These are phyloP conservation scores for Ctenopoma kingsleyae DNA, from an alignment of 2,797 vertebrate genomes.

Conservation along the genomic window DNA sequence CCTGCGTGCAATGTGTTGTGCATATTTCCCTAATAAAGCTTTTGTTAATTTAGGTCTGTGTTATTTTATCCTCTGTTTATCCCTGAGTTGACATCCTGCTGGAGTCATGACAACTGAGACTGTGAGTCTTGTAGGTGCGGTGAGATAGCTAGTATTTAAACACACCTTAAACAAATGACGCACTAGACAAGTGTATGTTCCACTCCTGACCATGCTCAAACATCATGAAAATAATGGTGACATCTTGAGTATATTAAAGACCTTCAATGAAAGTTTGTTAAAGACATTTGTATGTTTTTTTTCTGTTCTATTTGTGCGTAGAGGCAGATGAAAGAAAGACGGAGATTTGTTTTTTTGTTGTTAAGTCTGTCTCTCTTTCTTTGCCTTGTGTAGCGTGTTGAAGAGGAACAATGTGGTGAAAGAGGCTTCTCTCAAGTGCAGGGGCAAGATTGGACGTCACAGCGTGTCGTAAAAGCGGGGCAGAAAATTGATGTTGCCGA, in stretches of 20 bases:
- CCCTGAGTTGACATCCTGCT: slow-evolving; percentile 59
- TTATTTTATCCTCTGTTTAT: slow-evolving; percentile 43
- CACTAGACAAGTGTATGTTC: slow-evolving; percentile 21
- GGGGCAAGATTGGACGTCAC: slow-evolving; percentile 58
- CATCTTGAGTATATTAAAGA: neutral
- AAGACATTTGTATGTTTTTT: neutral
- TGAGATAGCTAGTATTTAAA: slow-evolving; percentile 73
- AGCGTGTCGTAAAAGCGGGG: slow-evolving; percentile 50
- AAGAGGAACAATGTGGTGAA: slow-evolving; percentile 32
- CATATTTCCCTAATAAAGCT: neutral
- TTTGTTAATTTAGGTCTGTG: slow-evolving; percentile 7
- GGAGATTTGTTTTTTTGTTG: neutral
- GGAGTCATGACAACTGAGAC: slow-evolving; percentile 49
- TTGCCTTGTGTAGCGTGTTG: slow-evolving; percentile 10
- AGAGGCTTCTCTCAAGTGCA: slow-evolving; percentile 26
- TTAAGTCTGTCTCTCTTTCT: slow-evolving; percentile 22
- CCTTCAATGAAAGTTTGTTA: neutral
- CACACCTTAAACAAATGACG: slow-evolving; percentile 81
- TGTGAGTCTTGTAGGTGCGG: slow-evolving; percentile 81
- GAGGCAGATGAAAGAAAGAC: slow-evolving; percentile 1
- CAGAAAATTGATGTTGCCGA: slow-evolving; percentile 66
- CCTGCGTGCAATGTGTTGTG: neutral
- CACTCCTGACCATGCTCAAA: slow-evolving; percentile 31
- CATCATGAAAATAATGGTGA: slow-evolving; percentile 9
- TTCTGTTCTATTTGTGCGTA: neutral